Evolutionary conservation across 2,113 vertebrate species (phyloP).

Genomic region (Coptodon rendalli): DNA sequence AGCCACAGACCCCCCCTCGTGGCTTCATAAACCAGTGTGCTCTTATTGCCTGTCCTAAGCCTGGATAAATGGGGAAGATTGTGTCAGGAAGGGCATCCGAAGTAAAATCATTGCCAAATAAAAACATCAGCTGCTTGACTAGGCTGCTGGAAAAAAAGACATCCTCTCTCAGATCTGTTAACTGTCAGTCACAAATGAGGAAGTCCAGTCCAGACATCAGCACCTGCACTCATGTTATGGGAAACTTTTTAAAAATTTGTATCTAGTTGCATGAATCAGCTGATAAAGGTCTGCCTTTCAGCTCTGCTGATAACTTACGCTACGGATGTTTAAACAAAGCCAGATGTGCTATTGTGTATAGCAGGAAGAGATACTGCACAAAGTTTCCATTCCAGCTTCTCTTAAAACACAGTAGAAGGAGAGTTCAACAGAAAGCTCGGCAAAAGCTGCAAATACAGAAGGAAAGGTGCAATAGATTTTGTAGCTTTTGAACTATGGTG

Average conservation of each 20-base stretch:
- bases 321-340: neutral
- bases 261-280: neutral
- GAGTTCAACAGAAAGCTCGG: neutral
- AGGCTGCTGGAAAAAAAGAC: neutral
- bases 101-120: neutral
- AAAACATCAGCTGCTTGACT: neutral
- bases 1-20: neutral
- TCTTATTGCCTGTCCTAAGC: neutral
- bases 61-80: neutral
- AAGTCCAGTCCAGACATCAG: neutral
- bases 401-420: neutral
- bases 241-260: neutral
- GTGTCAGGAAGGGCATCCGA: neutral
- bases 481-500: constrained; percentile 23
- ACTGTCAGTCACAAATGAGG: neutral
- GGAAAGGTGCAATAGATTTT: neutral
- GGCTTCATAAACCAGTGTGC: neutral
- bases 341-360: neutral
- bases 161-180: neutral
- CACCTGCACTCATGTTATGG: neutral
- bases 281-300: neutral
- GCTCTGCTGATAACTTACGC: neutral
- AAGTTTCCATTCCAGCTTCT: neutral
- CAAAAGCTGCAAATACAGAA: neutral
- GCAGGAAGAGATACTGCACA: neutral